These are phyloP conservation scores for Craniophora ligustri DNA, from an alignment of 2,888 invertebrate species.

Conservation along the genomic window DNA sequence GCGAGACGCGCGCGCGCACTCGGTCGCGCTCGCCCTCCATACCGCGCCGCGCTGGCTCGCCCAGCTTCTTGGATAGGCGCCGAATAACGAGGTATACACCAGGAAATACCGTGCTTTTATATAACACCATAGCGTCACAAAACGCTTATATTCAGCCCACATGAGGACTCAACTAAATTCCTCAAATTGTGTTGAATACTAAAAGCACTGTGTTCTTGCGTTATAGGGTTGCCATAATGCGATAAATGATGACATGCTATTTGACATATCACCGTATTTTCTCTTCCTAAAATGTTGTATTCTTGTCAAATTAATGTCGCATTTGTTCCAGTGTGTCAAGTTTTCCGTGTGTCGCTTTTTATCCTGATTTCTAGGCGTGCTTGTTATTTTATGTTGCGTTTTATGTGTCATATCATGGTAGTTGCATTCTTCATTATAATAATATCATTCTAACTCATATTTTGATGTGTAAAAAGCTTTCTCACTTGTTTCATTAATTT, in stretches of 20 bases:
- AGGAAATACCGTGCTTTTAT: slow-evolving; percentile 38
- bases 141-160: slow-evolving; percentile 7
- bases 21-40: slow-evolving; percentile 94
- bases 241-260: slow-evolving; percentile 25
- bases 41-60: slow-evolving; percentile 96
- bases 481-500: background rate
- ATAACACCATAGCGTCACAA: background rate
- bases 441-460: background rate
- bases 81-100: slow-evolving; percentile 95
- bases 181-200: slow-evolving; percentile 9
- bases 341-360: slow-evolving; percentile 77
- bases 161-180: slow-evolving; percentile 3
- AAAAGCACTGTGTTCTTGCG: slow-evolving; percentile 45
- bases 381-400: slow-evolving; percentile 67
- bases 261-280: slow-evolving; percentile 7
- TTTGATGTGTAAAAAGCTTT: slow-evolving; percentile 12
- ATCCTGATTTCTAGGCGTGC: slow-evolving; percentile 60
- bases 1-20: slow-evolving; percentile 64
- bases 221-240: slow-evolving; percentile 38
- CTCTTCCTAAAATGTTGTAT: background rate
- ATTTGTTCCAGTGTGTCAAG: slow-evolving; percentile 62
- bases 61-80: slow-evolving; percentile 97
- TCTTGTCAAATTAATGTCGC: slow-evolving; percentile 37
- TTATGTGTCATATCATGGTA: slow-evolving; percentile 58
- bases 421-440: slow-evolving; percentile 16